Evolutionary conservation across 2,888 invertebrate species (phyloP), one percentile per base, ranked within the genome.

Genomic region (Trissolcus japonicus): DNA sequence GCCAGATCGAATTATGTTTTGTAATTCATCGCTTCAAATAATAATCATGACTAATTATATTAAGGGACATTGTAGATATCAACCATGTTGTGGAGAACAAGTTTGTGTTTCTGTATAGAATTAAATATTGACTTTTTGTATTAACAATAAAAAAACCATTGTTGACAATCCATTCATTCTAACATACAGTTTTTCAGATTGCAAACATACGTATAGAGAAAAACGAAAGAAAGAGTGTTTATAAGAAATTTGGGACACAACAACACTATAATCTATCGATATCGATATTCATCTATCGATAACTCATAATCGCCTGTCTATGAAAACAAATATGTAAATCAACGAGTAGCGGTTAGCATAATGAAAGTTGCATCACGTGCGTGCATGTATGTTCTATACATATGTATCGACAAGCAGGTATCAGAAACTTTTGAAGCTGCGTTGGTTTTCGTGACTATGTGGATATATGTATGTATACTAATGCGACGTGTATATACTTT

Each of bases 241-340:
- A 21, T 21, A 25, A 4, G 6, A 25, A 25, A 4, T 25, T 6
- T 25, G 25, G 4, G 21, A 21, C 4, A n/a, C n/a, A n/a, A n/a
- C 21, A 21, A 41, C 1, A 41, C 41, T 41, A 41, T 13, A 13
- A 41, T 3, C n/a, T n/a, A n/a, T n/a, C n/a, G n/a, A n/a, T n/a
- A n/a, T n/a, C n/a, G n/a, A n/a, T n/a, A n/a, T n/a, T n/a, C n/a
- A n/a, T n/a, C 13, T 69, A 75, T 69, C 56, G 48, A 57, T 55
- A 55, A 55, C 25, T 25, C 25, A 35, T 40, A 69, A 56, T 69
- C 63, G 56, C 57, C 35, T 66, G 66, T 71, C 76, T 71, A 69
- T 76, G 69, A 48, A 66, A 69, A 71, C 76, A 62, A 66, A 76
- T 66, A 76, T 71, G 71, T 55, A 76, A 71, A 76, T 76, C 71